Percentiles rank a stretch among this genome's conserved stretches.
Evolutionary conservation across 2,113 vertebrate species (phyloP).

Genomic region (Struthidea cinerea): DNA sequence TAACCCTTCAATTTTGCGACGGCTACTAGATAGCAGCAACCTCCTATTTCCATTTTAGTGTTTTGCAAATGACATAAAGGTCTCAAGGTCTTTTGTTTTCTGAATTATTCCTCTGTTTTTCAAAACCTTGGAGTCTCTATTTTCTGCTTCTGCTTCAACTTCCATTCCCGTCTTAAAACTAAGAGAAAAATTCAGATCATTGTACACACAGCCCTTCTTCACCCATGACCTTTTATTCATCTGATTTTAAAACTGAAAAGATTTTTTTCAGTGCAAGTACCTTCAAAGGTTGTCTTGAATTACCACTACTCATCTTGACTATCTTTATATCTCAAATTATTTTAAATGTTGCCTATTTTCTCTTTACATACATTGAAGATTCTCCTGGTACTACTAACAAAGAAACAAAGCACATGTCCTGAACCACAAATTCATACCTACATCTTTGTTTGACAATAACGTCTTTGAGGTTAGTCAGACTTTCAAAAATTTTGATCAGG

Average conservation of each 20-base stretch:
- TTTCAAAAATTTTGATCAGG: not conserved
- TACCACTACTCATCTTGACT: not conserved
- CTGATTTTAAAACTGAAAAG: not conserved
- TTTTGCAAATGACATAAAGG: not conserved
- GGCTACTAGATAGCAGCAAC: not conserved
- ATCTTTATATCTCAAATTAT: not conserved
- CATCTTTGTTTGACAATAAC: not conserved
- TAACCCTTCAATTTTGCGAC: not conserved
- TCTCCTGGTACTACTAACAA: not conserved
- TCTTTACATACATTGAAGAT: not conserved
- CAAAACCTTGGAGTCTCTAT: not conserved
- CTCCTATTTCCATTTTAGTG: slow-evolving; percentile 12
- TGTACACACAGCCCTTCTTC: not conserved
- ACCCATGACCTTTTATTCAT: not conserved
- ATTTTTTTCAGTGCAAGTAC: not conserved
- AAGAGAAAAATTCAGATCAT: not conserved
- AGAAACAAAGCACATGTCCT: not conserved
- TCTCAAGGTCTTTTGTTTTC: not conserved
- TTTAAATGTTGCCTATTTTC: not conserved
- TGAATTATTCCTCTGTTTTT: slow-evolving; percentile 3
- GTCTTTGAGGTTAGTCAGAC: not conserved
- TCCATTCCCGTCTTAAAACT: not conserved
- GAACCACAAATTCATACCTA: not conserved
- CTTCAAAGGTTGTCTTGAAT: not conserved
- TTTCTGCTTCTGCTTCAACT: not conserved